Conservation (phyloP, 2,797 vertebrate species). For the Pipistrellus nathusii region DNA sequence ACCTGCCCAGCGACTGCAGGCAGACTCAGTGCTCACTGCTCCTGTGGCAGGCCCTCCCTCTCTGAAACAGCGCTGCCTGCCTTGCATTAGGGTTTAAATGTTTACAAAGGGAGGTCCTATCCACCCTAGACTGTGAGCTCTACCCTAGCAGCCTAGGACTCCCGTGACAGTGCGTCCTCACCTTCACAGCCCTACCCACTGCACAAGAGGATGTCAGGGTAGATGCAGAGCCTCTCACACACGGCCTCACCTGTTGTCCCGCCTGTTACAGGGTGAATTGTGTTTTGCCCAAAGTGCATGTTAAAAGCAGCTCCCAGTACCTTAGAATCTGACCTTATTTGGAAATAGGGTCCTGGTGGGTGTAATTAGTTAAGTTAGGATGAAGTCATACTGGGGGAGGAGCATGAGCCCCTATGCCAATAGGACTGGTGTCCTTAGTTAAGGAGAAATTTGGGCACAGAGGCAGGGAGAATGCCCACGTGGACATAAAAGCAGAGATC, state of each 20-base stretch:
- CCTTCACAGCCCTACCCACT: fast-evolving
- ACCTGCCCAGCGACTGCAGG: not conserved
- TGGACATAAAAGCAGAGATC: not conserved
- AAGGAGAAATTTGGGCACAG: not conserved
- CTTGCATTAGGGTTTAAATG: too few relatives aligned
- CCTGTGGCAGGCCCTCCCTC: not conserved
- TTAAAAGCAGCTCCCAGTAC: not conserved
- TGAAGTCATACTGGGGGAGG: not conserved
- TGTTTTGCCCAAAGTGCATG: not conserved
- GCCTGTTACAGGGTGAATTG: not conserved
- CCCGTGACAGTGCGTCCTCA: fast-evolving
- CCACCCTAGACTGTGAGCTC: not conserved
- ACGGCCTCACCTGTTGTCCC: not conserved
- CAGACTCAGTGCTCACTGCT: not conserved
- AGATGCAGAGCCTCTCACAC: too few relatives aligned
- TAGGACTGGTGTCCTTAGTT: not conserved
- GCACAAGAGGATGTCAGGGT: not conserved
- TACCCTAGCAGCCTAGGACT: fast-evolving
- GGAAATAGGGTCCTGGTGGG: too few relatives aligned
- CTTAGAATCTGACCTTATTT: too few relatives aligned
- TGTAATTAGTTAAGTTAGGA: not conserved
- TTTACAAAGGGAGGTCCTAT: too few relatives aligned
- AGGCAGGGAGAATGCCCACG: not conserved
- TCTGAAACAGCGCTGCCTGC: not conserved
- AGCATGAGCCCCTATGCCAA: not conserved